Percentiles rank a stretch among this genome's conserved stretches.
These are phyloP conservation scores for Drosophila paranaensis DNA, from an alignment of 2,888 invertebrate species.

Conservation along the genomic window DNA sequence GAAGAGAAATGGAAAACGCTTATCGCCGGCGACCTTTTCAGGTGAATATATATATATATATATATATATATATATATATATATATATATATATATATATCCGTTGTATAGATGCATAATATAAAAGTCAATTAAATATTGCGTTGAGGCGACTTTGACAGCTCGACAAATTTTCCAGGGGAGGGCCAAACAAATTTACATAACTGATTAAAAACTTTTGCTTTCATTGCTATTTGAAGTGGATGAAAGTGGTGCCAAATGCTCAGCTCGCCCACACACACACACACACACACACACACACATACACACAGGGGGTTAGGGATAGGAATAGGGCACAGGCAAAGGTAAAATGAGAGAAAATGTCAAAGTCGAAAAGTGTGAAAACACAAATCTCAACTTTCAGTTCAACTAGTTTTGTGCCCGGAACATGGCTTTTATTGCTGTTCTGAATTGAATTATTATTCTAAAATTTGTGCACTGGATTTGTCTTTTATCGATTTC, in stretches of 20 bases:
- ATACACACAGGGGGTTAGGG: too few relatives aligned
- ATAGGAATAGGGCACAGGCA: neutral
- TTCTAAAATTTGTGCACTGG: constrained; percentile 46
- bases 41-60: neutral
- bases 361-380: constrained; percentile 36
- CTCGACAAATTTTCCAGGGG: constrained; percentile 38
- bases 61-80: neutral
- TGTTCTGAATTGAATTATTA: constrained; percentile 62
- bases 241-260: constrained; percentile 15
- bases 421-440: constrained; percentile 26
- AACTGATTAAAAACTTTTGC: constrained; percentile 77
- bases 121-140: constrained; percentile 66
- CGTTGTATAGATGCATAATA: constrained; percentile 46
- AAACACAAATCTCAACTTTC: constrained; percentile 41
- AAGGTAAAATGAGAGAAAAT: constrained; percentile 22
- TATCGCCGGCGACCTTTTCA: constrained; percentile 10
- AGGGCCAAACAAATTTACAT: constrained; percentile 70
- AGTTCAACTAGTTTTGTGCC: constrained; percentile 42
- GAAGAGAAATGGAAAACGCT: constrained; percentile 1
- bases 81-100: neutral
- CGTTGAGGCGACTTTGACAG: constrained; percentile 44
- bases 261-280: neutral
- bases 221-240: constrained; percentile 55
- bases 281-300: neutral
- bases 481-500: constrained; percentile 44